phyloP scores from a whole-genome alignment of 2,888 invertebrate genomes.

The Lysandra bellargus region DNA sequence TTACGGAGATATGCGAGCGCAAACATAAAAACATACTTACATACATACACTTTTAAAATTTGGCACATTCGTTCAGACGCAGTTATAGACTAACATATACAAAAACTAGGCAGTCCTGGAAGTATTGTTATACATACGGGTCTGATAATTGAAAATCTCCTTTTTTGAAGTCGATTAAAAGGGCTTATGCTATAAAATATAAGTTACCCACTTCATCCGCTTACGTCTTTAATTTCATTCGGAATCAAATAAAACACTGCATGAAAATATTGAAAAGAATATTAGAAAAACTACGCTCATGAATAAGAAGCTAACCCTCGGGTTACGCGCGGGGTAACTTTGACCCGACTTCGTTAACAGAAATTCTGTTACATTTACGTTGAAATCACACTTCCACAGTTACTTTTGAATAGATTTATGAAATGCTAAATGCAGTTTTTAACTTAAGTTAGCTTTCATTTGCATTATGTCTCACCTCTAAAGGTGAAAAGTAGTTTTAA shows the following conservation, averaged over 20 bases:
- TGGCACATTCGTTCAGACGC: no score
- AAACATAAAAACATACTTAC: no score
- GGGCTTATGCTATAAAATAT: no score
- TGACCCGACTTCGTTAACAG: not conserved
- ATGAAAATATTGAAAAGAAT: not conserved
- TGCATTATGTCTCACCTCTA: not conserved
- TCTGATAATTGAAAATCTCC: no score
- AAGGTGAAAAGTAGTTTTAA: not conserved
- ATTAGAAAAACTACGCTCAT: not conserved
- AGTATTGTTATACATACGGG: no score
- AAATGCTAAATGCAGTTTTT: not conserved
- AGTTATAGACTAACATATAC: no score
- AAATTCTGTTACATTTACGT: not conserved
- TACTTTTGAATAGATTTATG: not conserved
- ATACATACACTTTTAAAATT: no score
- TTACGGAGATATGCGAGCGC: no score
- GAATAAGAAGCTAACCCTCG: not conserved
- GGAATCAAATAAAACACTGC: not conserved
- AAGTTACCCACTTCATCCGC: no score
- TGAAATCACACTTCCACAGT: not conserved
- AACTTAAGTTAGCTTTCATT: not conserved
- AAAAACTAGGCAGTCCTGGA: no score
- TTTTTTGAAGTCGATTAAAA: no score
- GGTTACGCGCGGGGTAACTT: conserved; percentile 6
- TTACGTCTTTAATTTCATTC: not conserved